Conservation (phyloP, 2,797 vertebrate genomes). For the Apogon hyalosoma region DNA sequence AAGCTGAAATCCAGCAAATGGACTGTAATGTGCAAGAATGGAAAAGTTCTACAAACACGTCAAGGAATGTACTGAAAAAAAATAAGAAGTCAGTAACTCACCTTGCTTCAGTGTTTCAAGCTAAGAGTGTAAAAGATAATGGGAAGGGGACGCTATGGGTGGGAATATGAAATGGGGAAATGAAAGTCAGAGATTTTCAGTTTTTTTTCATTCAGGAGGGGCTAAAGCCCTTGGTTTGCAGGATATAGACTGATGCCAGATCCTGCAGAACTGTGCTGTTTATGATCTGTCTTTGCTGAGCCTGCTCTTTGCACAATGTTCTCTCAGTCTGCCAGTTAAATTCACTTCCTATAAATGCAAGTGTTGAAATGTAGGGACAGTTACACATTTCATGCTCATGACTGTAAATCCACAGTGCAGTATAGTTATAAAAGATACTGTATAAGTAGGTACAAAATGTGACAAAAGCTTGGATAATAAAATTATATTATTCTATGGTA, state of each 20-base stretch:
- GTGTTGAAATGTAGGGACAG: not conserved
- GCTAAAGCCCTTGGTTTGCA: slow-evolving; percentile 1
- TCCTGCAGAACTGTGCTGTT: too few relatives aligned
- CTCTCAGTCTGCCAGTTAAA: not conserved
- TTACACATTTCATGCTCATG: not conserved
- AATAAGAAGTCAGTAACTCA: slow-evolving; percentile 26
- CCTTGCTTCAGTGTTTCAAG: slow-evolving; percentile 30
- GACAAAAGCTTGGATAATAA: too few relatives aligned
- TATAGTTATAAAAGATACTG: too few relatives aligned
- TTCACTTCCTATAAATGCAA: not conserved
- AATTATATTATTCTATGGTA: too few relatives aligned
- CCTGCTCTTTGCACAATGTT: not conserved
- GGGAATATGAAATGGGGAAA: slow-evolving; percentile 62
- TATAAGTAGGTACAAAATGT: too few relatives aligned
- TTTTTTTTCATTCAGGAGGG: slow-evolving; percentile 52
- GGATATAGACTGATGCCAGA: not conserved
- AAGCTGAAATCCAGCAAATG: slow-evolving; percentile 1
- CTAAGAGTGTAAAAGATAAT: slow-evolving; percentile 16
- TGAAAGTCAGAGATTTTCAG: slow-evolving; percentile 25
- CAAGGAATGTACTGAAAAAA: not conserved
- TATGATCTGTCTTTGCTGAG: not conserved
- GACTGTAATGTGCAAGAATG: not conserved
- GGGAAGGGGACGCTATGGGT: slow-evolving; percentile 28
- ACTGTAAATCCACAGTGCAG: too few relatives aligned
- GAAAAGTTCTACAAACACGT: not conserved